Evolutionary conservation across 2,797 vertebrate species (phyloP).

Genomic region (Hydrocynus forskahlii): DNA sequence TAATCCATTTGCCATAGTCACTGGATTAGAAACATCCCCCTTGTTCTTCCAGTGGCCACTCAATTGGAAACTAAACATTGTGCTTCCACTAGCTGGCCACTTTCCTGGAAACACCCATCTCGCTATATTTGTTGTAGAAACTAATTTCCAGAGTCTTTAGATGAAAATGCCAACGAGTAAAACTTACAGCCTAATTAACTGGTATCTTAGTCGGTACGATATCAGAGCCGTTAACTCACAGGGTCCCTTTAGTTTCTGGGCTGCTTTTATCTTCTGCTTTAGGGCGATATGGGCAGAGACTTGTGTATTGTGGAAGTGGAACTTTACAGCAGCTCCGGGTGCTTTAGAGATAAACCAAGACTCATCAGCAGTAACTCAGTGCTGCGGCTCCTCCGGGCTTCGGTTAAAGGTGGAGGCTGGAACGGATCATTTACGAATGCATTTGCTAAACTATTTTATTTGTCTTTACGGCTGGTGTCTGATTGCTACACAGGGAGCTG

Average conservation of each 20-base stretch:
- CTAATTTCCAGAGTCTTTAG: too few relatives aligned
- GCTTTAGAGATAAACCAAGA: slow-evolving; percentile 13
- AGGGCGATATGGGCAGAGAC: neutral
- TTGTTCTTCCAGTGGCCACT: too few relatives aligned
- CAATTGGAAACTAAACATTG: too few relatives aligned
- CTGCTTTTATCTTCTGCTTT: neutral
- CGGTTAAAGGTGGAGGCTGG: slow-evolving; percentile 22
- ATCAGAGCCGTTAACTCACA: neutral
- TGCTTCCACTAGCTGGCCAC: too few relatives aligned
- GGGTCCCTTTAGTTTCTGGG: neutral
- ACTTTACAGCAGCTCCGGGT: slow-evolving; percentile 6
- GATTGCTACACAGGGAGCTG: neutral
- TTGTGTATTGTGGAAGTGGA: neutral
- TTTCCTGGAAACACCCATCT: too few relatives aligned
- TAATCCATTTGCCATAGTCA: too few relatives aligned
- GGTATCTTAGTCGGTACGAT: neutral
- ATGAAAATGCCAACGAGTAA: too few relatives aligned
- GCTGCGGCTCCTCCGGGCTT: neutral
- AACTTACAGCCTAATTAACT: neutral
- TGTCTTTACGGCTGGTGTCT: neutral
- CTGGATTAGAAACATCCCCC: too few relatives aligned
- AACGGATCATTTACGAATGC: neutral
- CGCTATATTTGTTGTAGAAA: too few relatives aligned
- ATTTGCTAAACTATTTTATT: slow-evolving; percentile 7
- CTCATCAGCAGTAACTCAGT: slow-evolving; percentile 15